phyloP scores from a whole-genome alignment of 2,113 vertebrate species.

The Parus major region DNA sequence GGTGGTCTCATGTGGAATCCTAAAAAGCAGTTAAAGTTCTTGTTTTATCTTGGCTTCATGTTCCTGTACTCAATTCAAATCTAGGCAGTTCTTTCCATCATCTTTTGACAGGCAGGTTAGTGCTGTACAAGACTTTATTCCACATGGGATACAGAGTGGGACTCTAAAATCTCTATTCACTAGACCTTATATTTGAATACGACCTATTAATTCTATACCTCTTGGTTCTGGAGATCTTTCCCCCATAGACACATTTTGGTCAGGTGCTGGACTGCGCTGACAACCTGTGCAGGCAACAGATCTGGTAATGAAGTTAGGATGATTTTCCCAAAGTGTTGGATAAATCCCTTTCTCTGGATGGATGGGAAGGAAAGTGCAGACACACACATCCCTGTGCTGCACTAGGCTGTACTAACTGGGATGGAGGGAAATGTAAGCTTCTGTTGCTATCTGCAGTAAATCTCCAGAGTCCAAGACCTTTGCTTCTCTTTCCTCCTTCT shows the following conservation, averaged over 20 bases:
- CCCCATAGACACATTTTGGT: neutral
- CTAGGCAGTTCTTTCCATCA: neutral
- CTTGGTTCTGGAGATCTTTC: neutral
- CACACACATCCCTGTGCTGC: accelerated
- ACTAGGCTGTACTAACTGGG: neutral
- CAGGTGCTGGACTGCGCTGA: neutral
- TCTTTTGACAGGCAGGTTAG: neutral
- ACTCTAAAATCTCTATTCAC: neutral
- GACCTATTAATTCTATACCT: neutral
- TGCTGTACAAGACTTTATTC: neutral
- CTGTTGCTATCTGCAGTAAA: neutral
- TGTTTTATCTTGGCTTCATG: neutral
- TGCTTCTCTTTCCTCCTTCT: neutral
- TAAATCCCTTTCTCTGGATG: neutral
- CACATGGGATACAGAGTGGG: accelerated
- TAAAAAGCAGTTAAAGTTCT: neutral
- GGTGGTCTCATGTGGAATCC: neutral
- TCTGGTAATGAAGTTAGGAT: neutral
- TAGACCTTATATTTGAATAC: neutral
- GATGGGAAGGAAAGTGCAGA: neutral
- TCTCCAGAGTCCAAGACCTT: neutral
- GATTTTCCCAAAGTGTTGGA: neutral
- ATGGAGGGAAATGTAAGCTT: neutral
- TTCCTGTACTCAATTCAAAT: neutral
- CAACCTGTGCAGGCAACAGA: neutral